Evolutionary conservation across 2,888 invertebrate species (phyloP).

Genomic region (Hirtodrosophila alboralis): DNA sequence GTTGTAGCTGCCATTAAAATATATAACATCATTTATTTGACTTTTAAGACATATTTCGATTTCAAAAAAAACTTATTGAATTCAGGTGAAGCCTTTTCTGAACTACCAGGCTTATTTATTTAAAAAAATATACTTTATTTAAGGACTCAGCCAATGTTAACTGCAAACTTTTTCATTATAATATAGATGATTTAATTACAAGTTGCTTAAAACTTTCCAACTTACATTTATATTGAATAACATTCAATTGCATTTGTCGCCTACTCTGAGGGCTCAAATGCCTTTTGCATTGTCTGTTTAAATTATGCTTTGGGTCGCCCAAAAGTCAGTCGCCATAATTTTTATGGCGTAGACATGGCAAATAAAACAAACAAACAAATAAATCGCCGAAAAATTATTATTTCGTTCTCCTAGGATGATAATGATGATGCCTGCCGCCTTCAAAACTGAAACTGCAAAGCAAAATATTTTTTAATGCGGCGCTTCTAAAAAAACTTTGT

Average conservation of each 20-base stretch:
- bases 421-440: conserved; percentile 2
- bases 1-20: too few relatives aligned
- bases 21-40: too few relatives aligned
- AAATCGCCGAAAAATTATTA: conserved; percentile 75
- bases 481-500: conserved; percentile 63
- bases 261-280: background rate
- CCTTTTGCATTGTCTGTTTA: conserved; percentile 55
- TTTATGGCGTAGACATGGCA: conserved; percentile 66
- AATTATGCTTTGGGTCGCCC: conserved; percentile 59
- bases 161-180: background rate
- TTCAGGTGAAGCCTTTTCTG: too few relatives aligned
- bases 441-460: conserved; percentile 25
- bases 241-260: conserved; percentile 30
- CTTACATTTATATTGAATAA: conserved; percentile 10
- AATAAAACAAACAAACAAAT: conserved; percentile 75
- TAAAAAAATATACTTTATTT: background rate
- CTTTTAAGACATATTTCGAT: too few relatives aligned
- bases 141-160: background rate
- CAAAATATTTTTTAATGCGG: conserved; percentile 47
- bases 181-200: background rate
- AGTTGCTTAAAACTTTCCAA: background rate
- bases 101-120: too few relatives aligned
- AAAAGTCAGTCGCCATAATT: conserved; percentile 70
- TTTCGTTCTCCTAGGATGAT: conserved; percentile 40
- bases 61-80: too few relatives aligned